Conservation (phyloP, 1,140 invertebrate genomes). For the Gonatopus flavifemur region DNA sequence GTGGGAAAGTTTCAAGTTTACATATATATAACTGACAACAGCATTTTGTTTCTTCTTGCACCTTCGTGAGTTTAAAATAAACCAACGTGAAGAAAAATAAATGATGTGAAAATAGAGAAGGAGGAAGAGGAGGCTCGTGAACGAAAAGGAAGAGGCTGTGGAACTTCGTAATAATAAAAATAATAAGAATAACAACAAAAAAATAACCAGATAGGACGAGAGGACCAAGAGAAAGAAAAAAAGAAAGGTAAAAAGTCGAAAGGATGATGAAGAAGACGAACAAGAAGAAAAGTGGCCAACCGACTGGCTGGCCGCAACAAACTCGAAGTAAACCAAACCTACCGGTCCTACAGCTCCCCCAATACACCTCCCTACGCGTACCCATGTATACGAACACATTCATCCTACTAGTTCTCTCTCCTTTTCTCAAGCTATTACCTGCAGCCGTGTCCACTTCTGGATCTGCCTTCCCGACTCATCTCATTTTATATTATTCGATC, state of each 20-base stretch:
- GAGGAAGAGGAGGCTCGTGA: constrained; percentile 18
- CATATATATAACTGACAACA: too few relatives aligned
- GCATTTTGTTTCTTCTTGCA: constrained; percentile 5
- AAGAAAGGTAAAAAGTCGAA: constrained; percentile 9
- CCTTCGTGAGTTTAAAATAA: constrained; percentile 19
- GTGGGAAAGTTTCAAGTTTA: too few relatives aligned
- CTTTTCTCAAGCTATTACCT: constrained; percentile 26
- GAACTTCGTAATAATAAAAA: constrained; percentile 13
- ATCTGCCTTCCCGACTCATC: constrained; percentile 21
- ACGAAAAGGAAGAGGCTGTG: constrained; percentile 15
- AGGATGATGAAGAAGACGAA: constrained; percentile 12
- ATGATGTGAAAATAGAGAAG: background rate
- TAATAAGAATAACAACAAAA: constrained; percentile 16
- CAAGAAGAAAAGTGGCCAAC: constrained; percentile 25
- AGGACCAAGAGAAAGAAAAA: constrained; percentile 13
- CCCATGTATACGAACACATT: too few relatives aligned
- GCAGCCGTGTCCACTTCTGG: constrained; percentile 17
- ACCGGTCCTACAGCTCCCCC: constrained; percentile 36
- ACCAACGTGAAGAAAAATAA: constrained; percentile 5
- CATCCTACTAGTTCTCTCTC: background rate
- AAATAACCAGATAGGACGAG: constrained; percentile 4
- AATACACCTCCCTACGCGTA: constrained; percentile 23
- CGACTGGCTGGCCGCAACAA: constrained; percentile 28
- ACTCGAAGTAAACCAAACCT: constrained; percentile 36
- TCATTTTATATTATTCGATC: constrained; percentile 1